Evolutionary conservation across 1,140 invertebrate genomes (phyloP), one percentile per base, ranked within the genome.

Genomic region (Drosophila sproati): DNA sequence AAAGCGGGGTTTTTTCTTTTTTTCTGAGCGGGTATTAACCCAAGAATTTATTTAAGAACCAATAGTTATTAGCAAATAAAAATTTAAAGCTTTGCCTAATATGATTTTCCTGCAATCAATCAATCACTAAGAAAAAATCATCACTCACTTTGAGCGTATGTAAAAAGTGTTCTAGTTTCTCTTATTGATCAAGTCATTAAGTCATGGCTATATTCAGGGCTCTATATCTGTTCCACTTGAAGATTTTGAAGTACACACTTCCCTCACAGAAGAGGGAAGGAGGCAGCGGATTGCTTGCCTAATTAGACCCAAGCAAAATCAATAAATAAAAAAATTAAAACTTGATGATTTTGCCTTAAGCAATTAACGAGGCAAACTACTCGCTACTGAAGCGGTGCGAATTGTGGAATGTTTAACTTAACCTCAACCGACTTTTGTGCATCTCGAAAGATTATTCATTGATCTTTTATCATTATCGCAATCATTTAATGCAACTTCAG

Each of bases 401-500:
- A 20, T 4, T 32, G 4, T 5, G 28, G 12, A 43, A 8, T 68
- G 48, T 41, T 51, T 2, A 51, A 59, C 56, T 47, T 59, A 69
- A 74, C 66, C 63, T 61, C 55, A 48, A 61, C 39, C 64, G 12
- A 50, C 5, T 56, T 55, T 43, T 43, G 8, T 32, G 56, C 54
- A 12, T 28, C 47, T 41, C 41, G 37, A 10, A 72, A 31, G 20
- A 61, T 62, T 50, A 62, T 70, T 70, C 56, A 74, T 74, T 60
- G 63, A 73, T 56, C 64, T 62, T 71, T 28, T 6, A 34, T 54
- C 37, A 71, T 56, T 56, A 69, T 60, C 7, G n/a, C 41, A 34
- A 47, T 73, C 72, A 74, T 70, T 62, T 71, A 48, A n/a, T 56
- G 68, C 68, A 70, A 55, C 41, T 62, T 62, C 45, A 59, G 48